These are phyloP conservation scores for Cricetomys ansorgei DNA, from an alignment of 2,113 vertebrate species.

Conservation along the genomic window DNA sequence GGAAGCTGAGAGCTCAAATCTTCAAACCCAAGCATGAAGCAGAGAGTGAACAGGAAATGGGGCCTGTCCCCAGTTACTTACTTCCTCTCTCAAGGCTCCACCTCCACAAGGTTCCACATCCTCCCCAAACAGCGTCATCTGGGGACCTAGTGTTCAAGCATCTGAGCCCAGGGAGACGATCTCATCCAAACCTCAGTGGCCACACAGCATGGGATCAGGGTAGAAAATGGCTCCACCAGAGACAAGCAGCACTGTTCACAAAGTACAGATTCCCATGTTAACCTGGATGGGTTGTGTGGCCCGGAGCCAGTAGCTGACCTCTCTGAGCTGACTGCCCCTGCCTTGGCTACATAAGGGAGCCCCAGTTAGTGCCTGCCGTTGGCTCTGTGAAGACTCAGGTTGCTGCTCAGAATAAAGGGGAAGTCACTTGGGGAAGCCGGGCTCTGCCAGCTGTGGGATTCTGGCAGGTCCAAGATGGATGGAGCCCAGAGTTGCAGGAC, in stretches of 20 bases:
- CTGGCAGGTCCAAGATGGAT: background rate
- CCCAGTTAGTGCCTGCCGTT: rapidly evolving
- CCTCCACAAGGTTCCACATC: background rate
- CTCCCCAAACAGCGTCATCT: background rate
- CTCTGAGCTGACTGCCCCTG: background rate
- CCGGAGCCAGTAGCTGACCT: background rate
- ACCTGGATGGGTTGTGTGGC: background rate
- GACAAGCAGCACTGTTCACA: rapidly evolving
- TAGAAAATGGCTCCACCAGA: no score
- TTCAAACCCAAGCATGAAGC: background rate
- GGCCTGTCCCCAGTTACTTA: background rate
- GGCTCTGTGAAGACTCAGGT: background rate
- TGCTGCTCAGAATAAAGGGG: background rate
- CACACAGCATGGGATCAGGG: background rate
- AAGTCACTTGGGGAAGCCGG: background rate
- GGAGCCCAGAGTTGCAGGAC: background rate
- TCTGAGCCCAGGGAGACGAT: background rate
- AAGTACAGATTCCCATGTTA: background rate
- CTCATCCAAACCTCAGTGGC: background rate
- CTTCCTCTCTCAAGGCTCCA: background rate
- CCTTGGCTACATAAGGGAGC: background rate
- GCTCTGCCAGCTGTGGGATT: background rate
- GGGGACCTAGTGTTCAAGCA: background rate
- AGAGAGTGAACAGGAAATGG: background rate
- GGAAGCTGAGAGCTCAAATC: background rate